These are phyloP conservation scores for Proisotoma minuta DNA, from an alignment of 2,888 invertebrate species.

Conservation along the genomic window DNA sequence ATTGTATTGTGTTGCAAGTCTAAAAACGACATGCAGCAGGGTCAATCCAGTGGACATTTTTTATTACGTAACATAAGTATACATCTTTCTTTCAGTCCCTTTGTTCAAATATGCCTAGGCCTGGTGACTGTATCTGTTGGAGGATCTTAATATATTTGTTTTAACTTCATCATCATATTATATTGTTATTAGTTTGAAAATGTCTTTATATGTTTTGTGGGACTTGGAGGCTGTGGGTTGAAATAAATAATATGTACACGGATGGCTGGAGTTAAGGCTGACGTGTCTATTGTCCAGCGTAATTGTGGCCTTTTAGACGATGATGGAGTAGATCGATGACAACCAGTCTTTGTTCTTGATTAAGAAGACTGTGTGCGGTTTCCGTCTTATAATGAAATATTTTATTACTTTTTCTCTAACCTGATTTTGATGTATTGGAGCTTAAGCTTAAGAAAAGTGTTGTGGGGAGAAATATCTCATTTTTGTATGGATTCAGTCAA, in stretches of 20 bases:
- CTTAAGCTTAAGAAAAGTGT: too few relatives aligned
- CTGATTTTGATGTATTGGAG: too few relatives aligned
- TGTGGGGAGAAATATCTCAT: too few relatives aligned
- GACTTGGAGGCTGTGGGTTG: background rate
- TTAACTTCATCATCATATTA: conserved; percentile 5
- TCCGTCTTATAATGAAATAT: too few relatives aligned
- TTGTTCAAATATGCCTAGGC: too few relatives aligned
- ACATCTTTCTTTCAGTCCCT: too few relatives aligned
- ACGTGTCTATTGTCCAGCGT: conserved; percentile 11
- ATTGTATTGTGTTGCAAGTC: too few relatives aligned
- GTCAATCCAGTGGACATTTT: too few relatives aligned
- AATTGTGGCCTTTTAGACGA: conserved; percentile 12
- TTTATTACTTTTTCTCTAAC: too few relatives aligned
- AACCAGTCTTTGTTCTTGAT: conserved; percentile 13
- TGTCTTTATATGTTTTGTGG: background rate
- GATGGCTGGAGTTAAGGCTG: conserved; percentile 7
- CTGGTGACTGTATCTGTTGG: background rate
- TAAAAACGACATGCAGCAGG: too few relatives aligned
- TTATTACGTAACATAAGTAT: too few relatives aligned
- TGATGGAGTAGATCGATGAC: conserved; percentile 19
- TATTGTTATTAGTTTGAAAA: conserved; percentile 1
- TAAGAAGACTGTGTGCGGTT: background rate
- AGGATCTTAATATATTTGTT: conserved; percentile 16
- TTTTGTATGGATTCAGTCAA: too few relatives aligned
- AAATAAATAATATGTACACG: background rate